Percentiles rank a stretch among this genome's conserved stretches.
phyloP scores from a whole-genome alignment of 2,888 invertebrate genomes.

The Galeopsomyia nigrocyanea region DNA sequence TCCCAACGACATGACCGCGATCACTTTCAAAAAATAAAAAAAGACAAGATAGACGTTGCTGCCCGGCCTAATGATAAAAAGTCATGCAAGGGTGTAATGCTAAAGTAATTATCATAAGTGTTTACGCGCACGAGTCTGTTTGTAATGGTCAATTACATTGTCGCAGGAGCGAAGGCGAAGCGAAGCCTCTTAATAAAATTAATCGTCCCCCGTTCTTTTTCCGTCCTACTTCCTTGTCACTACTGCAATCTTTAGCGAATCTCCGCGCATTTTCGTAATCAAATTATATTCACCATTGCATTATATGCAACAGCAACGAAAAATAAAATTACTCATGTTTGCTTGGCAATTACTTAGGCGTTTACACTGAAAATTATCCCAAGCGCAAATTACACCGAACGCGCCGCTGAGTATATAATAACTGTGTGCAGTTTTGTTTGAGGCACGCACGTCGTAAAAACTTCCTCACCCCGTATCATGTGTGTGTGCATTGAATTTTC shows the following conservation, averaged over 20 bases:
- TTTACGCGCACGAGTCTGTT: slow-evolving; percentile 37
- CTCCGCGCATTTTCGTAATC: too few species aligned
- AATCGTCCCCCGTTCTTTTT: slow-evolving; percentile 31
- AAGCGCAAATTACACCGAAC: too few species aligned
- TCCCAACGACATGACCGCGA: too few species aligned
- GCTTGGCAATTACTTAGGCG: slow-evolving; percentile 46
- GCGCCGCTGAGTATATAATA: too few species aligned
- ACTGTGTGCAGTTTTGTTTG: too few species aligned
- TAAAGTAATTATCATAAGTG: slow-evolving; percentile 62
- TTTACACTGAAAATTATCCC: slow-evolving; percentile 42
- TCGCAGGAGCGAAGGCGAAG: slow-evolving; percentile 23
- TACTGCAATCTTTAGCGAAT: neutral
- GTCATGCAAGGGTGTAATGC: slow-evolving; percentile 60
- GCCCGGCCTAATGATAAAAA: slow-evolving; percentile 54
- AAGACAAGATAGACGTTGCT: too few species aligned
- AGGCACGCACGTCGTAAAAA: too few species aligned
- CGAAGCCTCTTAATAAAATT: slow-evolving; percentile 40
- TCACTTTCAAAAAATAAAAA: too few species aligned
- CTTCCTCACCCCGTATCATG: too few species aligned
- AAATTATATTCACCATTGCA: too few species aligned
- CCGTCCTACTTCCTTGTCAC: neutral
- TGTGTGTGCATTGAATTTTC: too few species aligned
- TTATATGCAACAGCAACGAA: too few species aligned
- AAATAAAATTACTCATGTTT: slow-evolving; percentile 20
- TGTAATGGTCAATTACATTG: slow-evolving; percentile 43